phyloP scores from a whole-genome alignment of 92 coral and sea anemone species.

The Isaurus tuberculatus region DNA sequence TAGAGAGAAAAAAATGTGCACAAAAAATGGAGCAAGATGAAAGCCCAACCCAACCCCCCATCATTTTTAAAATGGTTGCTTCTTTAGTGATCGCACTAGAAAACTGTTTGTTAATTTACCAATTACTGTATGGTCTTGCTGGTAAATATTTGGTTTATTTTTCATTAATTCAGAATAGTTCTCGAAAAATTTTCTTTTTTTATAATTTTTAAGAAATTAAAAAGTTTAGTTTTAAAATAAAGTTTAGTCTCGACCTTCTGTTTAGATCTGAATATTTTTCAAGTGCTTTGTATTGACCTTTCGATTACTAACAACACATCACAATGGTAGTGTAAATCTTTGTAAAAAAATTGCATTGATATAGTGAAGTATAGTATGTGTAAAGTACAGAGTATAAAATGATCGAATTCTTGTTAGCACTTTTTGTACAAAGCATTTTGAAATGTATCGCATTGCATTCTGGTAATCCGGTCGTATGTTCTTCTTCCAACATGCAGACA shows the following conservation, averaged over 20 bases:
- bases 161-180: not conserved
- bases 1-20: too few species aligned
- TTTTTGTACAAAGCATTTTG: slow-evolving; percentile 40
- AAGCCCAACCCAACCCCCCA: too few species aligned
- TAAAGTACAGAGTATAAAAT: slow-evolving; percentile 15
- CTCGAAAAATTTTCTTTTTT: not conserved
- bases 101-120: not conserved
- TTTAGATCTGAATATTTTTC: slow-evolving; percentile 6
- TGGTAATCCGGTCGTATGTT: not conserved
- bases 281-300: slow-evolving; percentile 32
- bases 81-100: too few species aligned
- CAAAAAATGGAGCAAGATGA: too few species aligned
- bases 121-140: not conserved
- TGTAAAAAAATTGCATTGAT: slow-evolving; percentile 23
- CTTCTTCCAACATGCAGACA: slow-evolving; percentile 21
- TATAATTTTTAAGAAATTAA: not conserved
- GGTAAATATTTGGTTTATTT: not conserved
- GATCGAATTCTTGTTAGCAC: slow-evolving; percentile 9
- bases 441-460: slow-evolving; percentile 14
- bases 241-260: not conserved
- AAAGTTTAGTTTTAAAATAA: not conserved
- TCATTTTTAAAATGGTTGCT: too few species aligned
- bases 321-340: slow-evolving; percentile 31
- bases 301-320: not conserved
- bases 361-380: slow-evolving; percentile 25